These are phyloP conservation scores for Platycheirus albimanus DNA, from an alignment of 2,888 invertebrate species.

Conservation along the genomic window DNA sequence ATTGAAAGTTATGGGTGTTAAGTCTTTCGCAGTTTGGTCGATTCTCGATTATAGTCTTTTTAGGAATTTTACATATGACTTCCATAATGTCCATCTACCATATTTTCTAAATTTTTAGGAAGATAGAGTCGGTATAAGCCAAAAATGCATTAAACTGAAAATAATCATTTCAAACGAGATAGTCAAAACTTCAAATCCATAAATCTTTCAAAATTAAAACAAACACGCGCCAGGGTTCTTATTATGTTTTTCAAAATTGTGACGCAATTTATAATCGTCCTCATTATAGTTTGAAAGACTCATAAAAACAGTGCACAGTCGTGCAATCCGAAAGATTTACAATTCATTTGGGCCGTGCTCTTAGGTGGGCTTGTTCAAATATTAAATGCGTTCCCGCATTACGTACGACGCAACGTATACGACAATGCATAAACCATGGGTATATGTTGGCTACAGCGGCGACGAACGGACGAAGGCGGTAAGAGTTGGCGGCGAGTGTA, in stretches of 20 bases:
- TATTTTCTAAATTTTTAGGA: no score
- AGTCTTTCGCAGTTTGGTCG: no score
- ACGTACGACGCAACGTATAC: no score
- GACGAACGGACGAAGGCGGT: neutral
- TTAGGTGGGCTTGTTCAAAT: slow-evolving; percentile 31
- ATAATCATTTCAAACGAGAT: neutral
- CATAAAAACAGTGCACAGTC: slow-evolving; percentile 21
- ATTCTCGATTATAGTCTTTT: no score
- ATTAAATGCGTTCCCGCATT: neutral
- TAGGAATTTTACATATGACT: no score
- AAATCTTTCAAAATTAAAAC: neutral
- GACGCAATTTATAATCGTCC: slow-evolving; percentile 66
- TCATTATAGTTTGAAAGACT: slow-evolving; percentile 52
- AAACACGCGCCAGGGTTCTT: no score
- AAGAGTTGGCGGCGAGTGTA: no score
- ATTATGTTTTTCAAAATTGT: slow-evolving; percentile 52
- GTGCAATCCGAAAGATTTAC: slow-evolving; percentile 22
- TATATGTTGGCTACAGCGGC: no score
- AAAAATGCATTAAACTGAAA: neutral
- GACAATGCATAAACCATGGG: no score
- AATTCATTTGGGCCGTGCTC: slow-evolving; percentile 11
- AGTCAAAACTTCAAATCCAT: neutral
- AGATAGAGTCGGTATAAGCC: no score
- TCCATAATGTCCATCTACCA: no score
- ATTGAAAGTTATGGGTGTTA: no score